Evolutionary conservation across 2,113 vertebrate species (phyloP).

Genomic region (Callipepla californica): DNA sequence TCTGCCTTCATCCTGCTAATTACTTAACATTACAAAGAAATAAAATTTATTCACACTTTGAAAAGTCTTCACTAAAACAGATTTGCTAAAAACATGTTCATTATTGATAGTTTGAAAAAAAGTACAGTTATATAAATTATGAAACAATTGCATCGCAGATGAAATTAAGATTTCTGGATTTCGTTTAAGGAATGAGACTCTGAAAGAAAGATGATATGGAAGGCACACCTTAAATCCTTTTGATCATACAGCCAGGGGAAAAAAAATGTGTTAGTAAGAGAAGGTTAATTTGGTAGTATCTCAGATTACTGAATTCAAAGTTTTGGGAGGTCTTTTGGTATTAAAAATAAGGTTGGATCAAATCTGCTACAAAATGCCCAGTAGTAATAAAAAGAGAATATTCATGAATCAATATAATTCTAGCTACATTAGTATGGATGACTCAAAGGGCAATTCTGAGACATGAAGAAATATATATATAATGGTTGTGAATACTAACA

Average conservation of each 20-base stretch:
- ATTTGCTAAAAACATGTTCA: not conserved
- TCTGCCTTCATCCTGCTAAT: not conserved
- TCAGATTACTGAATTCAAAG: constrained; percentile 6
- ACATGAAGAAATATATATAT: not conserved
- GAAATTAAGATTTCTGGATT: not conserved
- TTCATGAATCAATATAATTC: constrained; percentile 24
- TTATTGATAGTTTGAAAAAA: not conserved
- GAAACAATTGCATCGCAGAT: not conserved
- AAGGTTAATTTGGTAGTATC: not conserved
- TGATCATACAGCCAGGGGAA: not conserved
- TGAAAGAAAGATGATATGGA: not conserved
- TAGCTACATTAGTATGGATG: constrained; percentile 1
- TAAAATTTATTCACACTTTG: not conserved
- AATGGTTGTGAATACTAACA: constrained; percentile 4
- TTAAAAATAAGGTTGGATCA: constrained; percentile 21
- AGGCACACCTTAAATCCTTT: not conserved
- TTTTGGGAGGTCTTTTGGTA: not conserved
- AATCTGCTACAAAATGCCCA: constrained; percentile 44
- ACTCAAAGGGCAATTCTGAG: constrained; percentile 14
- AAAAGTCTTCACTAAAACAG: not conserved
- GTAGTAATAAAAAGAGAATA: constrained; percentile 46
- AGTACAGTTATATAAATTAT: not conserved
- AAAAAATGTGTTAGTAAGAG: not conserved
- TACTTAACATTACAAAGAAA: not conserved
- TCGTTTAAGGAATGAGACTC: not conserved